phyloP scores from a whole-genome alignment of 2,797 vertebrate species.

The Mus minutoides region DNA sequence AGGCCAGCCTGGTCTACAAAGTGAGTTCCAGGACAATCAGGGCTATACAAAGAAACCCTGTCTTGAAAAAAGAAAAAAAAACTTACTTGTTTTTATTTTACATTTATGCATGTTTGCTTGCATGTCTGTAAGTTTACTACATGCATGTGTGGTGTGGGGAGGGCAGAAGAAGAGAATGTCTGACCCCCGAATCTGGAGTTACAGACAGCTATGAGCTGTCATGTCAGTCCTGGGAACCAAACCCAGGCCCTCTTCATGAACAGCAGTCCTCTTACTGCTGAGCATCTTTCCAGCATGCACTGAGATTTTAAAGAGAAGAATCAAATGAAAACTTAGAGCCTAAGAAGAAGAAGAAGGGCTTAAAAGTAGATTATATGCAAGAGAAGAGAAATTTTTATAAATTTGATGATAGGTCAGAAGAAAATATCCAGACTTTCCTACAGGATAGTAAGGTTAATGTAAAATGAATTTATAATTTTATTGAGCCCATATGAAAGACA shows the following conservation, averaged over 20 bases:
- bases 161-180: not conserved
- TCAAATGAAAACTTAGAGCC: slow-evolving; percentile 9
- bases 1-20: too few relatives aligned
- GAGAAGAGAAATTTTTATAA: slow-evolving; percentile 28
- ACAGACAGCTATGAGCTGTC: not conserved
- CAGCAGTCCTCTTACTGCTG: not conserved
- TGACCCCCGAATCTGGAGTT: not conserved
- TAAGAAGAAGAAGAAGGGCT: not conserved
- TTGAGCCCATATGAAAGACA: not conserved
- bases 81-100: not conserved
- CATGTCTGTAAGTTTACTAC: not conserved
- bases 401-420: slow-evolving; percentile 46
- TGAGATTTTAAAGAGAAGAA: not conserved
- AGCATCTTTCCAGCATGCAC: not conserved
- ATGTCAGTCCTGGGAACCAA: not conserved
- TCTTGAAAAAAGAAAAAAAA: too few relatives aligned
- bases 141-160: not conserved
- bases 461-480: not conserved
- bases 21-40: too few relatives aligned
- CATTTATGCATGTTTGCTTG: not conserved
- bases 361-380: slow-evolving; percentile 50
- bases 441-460: not conserved
- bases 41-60: too few relatives aligned
- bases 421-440: slow-evolving; percentile 6
- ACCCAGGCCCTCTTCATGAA: not conserved